Percentiles rank a stretch among this genome's conserved stretches.
Evolutionary conservation across 1,140 invertebrate genomes (phyloP).

Genomic region (Anagrus nilaparvatae): DNA sequence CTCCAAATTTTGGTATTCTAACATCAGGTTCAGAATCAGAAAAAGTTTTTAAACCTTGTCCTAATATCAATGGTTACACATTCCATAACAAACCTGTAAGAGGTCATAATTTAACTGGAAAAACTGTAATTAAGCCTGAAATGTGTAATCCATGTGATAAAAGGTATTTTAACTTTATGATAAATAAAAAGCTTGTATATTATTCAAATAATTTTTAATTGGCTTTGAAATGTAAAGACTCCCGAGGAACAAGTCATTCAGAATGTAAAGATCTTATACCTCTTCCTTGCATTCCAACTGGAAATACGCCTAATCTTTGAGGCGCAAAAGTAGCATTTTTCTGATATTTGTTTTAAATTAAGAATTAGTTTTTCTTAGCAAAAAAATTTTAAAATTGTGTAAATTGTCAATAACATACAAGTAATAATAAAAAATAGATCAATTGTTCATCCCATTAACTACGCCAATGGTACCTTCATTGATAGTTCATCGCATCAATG

Average conservation of each 20-base stretch:
- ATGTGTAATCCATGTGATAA: slow-evolving; percentile 76
- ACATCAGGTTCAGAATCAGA: slow-evolving; percentile 39
- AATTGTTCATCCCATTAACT: slow-evolving; percentile 62
- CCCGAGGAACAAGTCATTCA: slow-evolving; percentile 62
- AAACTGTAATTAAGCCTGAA: slow-evolving; percentile 77
- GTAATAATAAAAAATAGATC: too few species aligned
- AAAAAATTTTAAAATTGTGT: too few species aligned
- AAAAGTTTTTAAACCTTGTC: slow-evolving; percentile 36
- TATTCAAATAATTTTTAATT: slow-evolving; percentile 23
- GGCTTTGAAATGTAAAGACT: slow-evolving; percentile 68
- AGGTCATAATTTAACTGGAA: slow-evolving; percentile 66
- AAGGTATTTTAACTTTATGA: slow-evolving; percentile 41
- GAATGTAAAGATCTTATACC: slow-evolving; percentile 73
- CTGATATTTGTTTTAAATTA: slow-evolving; percentile 15
- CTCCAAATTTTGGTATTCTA: slow-evolving; percentile 34
- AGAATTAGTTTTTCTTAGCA: too few species aligned
- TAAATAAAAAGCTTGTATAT: background rate
- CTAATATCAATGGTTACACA: slow-evolving; percentile 39
- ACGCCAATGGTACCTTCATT: slow-evolving; percentile 88
- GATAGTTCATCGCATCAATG: slow-evolving; percentile 88
- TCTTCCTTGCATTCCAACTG: slow-evolving; percentile 65
- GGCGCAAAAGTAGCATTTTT: slow-evolving; percentile 34
- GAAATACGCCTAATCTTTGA: slow-evolving; percentile 51
- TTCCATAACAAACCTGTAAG: slow-evolving; percentile 34
- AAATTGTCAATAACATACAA: too few species aligned